Percentiles rank a stretch among this genome's conserved stretches.
Evolutionary conservation across 2,888 invertebrate genomes (phyloP).

Genomic region (Xestia sexstrigata): DNA sequence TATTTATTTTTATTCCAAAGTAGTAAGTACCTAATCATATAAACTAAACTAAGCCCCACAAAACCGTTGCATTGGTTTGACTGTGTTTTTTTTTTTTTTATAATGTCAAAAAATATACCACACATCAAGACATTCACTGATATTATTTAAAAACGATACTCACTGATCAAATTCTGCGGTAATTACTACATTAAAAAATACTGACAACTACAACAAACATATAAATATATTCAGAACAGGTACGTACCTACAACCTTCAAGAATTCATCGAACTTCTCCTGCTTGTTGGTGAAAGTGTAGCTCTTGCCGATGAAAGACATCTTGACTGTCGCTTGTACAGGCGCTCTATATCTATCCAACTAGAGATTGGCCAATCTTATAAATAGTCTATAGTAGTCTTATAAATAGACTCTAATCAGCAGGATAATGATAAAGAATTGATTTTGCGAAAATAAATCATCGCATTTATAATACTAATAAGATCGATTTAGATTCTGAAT

Average conservation of each 20-base stretch:
- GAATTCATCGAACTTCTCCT: slow-evolving; percentile 74
- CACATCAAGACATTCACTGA: neutral
- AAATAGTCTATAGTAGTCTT: slow-evolving; percentile 15
- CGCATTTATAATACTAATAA: too few species aligned
- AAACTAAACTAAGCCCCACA: too few species aligned
- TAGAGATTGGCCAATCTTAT: slow-evolving; percentile 9
- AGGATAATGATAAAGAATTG: neutral
- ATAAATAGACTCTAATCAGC: slow-evolving; percentile 13
- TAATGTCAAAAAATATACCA: too few species aligned
- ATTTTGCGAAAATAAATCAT: neutral
- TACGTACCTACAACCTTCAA: slow-evolving; percentile 69
- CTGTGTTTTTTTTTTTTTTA: too few species aligned
- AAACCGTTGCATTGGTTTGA: too few species aligned
- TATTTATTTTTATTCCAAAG: too few species aligned
- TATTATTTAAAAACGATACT: neutral
- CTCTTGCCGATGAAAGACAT: slow-evolving; percentile 47
- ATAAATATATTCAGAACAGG: neutral
- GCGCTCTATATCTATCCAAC: neutral
- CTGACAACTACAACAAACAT: neutral
- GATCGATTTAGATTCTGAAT: neutral
- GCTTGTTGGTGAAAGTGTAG: slow-evolving; percentile 47
- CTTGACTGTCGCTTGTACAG: neutral
- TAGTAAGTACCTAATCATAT: too few species aligned
- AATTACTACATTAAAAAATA: neutral
- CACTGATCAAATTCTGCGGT: neutral